phyloP scores from a whole-genome alignment of 2,888 invertebrate genomes.

The Steinernema carpocapsae region DNA sequence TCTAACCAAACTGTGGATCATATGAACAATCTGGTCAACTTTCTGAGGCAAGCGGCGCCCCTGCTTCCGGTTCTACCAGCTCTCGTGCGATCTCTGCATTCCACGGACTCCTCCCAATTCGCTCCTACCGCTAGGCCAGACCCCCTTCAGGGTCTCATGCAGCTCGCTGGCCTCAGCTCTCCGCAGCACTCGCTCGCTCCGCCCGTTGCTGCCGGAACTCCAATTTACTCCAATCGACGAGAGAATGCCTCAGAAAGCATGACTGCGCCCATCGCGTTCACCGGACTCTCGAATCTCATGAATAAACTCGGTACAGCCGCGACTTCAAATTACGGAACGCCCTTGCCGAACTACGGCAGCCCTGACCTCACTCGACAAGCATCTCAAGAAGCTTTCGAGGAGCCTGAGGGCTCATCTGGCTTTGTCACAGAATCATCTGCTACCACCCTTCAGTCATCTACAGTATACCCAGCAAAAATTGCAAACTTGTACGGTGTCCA shows the following conservation, averaged over 20 bases:
- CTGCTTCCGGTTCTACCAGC: slow-evolving; percentile 56
- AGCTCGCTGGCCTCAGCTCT: neutral
- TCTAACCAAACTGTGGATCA: slow-evolving; percentile 41
- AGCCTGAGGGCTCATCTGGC: neutral
- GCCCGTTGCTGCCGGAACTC: slow-evolving; percentile 9
- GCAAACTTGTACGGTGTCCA: slow-evolving; percentile 25
- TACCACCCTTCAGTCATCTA: neutral
- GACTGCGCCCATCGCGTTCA: slow-evolving; percentile 2
- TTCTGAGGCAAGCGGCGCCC: slow-evolving; percentile 55
- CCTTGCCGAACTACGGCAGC: slow-evolving; percentile 20
- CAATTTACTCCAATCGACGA: neutral
- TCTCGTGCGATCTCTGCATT: slow-evolving; percentile 49
- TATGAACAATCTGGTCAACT: slow-evolving; percentile 52
- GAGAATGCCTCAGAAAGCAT: neutral
- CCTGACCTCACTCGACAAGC: neutral
- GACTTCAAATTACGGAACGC: neutral
- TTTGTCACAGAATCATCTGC: neutral
- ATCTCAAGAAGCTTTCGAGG: neutral
- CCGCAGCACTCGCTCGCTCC: neutral
- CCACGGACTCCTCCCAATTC: slow-evolving; percentile 47
- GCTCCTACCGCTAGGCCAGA: neutral
- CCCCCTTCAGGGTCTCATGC: slow-evolving; percentile 23
- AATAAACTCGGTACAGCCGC: neutral
- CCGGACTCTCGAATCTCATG: neutral
- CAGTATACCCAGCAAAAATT: slow-evolving; percentile 2